These are phyloP conservation scores for Rhizomys pruinosus DNA, from an alignment of 2,113 vertebrate species.

Conservation along the genomic window DNA sequence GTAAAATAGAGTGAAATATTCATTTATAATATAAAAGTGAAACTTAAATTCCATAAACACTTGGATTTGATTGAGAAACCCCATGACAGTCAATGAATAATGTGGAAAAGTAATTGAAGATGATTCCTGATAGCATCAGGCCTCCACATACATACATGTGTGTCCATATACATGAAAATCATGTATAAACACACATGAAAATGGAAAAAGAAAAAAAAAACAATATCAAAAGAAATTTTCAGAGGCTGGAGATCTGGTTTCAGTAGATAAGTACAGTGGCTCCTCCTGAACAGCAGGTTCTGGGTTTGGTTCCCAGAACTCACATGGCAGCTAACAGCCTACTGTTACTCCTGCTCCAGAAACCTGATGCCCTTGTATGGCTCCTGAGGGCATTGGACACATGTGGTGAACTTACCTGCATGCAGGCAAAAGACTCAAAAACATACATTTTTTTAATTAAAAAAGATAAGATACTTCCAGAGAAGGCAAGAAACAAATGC, in stretches of 20 bases:
- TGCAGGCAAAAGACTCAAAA: too few relatives aligned
- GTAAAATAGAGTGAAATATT: neutral
- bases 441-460: too few relatives aligned
- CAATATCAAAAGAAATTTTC: neutral
- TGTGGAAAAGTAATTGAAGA: neutral
- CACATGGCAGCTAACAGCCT: too few relatives aligned
- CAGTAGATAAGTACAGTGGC: too few relatives aligned
- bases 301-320: too few relatives aligned
- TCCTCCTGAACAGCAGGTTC: too few relatives aligned
- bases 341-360: too few relatives aligned
- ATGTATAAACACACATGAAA: neutral
- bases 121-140: neutral
- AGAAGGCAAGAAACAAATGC: neutral
- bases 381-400: too few relatives aligned
- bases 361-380: too few relatives aligned
- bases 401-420: too few relatives aligned
- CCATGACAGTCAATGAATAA: too few relatives aligned
- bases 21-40: neutral
- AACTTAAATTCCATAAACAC: neutral
- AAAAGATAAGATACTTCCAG: neutral
- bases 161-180: neutral
- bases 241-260: too few relatives aligned
- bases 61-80: neutral
- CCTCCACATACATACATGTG: neutral
- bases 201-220: neutral